Percentiles rank a stretch among this genome's conserved stretches.
Conservation (phyloP, 2,888 invertebrate species). For the Epicampocera succincta region DNA sequence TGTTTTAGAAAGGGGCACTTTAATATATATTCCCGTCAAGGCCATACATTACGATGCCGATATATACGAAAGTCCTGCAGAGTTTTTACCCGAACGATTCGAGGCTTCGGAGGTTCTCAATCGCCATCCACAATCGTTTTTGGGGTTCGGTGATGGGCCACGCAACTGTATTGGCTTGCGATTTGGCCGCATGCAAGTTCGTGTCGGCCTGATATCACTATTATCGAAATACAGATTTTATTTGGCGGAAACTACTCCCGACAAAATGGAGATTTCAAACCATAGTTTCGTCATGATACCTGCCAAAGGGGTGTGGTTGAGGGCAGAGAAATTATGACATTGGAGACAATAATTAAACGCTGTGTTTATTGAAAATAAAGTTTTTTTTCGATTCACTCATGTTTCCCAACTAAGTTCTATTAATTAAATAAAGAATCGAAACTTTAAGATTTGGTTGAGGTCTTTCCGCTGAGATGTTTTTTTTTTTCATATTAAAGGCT, state of each 20-base stretch:
- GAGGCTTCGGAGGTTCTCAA: slow-evolving; percentile 73
- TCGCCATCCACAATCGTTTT: slow-evolving; percentile 77
- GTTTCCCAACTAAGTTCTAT: too few species aligned
- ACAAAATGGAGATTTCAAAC: slow-evolving; percentile 66
- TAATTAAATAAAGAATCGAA: too few species aligned
- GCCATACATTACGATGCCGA: slow-evolving; percentile 81
- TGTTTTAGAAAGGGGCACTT: slow-evolving; percentile 77
- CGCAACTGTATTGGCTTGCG: slow-evolving; percentile 77
- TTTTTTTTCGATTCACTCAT: too few species aligned
- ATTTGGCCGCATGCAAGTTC: slow-evolving; percentile 77
- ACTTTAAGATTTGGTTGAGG: too few species aligned
- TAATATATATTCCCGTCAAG: slow-evolving; percentile 77
- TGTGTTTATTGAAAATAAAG: too few species aligned
- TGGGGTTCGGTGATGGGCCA: slow-evolving; percentile 80
- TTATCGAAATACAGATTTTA: slow-evolving; percentile 73
- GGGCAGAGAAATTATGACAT: slow-evolving; percentile 65
- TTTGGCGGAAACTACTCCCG: slow-evolving; percentile 67
- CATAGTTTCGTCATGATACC: slow-evolving; percentile 68
- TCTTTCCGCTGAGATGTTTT: too few species aligned
- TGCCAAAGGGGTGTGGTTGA: slow-evolving; percentile 69
- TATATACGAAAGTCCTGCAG: slow-evolving; percentile 80
- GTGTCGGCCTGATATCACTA: slow-evolving; percentile 76
- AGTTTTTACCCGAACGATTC: slow-evolving; percentile 82
- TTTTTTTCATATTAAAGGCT: too few species aligned
- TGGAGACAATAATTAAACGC: too few species aligned